These are phyloP conservation scores for Callithrix jacchus DNA, from an alignment of 2,113 vertebrate genomes.

Conservation along the genomic window DNA sequence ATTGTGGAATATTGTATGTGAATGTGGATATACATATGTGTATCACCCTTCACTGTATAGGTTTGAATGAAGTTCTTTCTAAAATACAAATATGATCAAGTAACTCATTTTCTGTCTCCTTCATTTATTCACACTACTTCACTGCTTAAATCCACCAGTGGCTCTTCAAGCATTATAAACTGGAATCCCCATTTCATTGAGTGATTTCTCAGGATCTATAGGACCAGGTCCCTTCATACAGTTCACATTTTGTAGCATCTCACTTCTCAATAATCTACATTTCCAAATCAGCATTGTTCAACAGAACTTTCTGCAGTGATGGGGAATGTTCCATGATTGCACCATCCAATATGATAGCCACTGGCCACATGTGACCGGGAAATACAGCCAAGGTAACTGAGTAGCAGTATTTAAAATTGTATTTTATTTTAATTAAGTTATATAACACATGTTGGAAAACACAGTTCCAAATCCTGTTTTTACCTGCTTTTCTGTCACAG, in stretches of 20 bases:
- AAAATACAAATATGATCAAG: background rate
- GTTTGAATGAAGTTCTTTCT: background rate
- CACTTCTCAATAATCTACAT: background rate
- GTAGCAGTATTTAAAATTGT: background rate
- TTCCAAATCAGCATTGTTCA: background rate
- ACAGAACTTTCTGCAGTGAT: background rate
- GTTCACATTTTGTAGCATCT: background rate
- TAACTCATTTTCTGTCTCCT: no score
- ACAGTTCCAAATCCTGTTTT: background rate
- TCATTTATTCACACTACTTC: background rate
- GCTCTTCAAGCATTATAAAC: background rate
- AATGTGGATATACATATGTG: background rate
- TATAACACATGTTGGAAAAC: background rate
- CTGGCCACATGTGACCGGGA: accelerated
- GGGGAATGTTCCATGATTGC: background rate
- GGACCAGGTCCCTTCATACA: background rate
- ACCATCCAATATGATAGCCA: background rate
- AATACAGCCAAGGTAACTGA: no score
- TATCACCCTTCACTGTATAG: no score
- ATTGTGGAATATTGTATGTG: no score
- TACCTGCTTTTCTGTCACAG: background rate
- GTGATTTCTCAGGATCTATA: background rate
- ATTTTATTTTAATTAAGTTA: background rate
- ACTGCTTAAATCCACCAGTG: background rate
- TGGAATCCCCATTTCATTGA: background rate